These are phyloP conservation scores for Hymenopus coronatus DNA, from an alignment of 2,888 invertebrate genomes.

Conservation along the genomic window DNA sequence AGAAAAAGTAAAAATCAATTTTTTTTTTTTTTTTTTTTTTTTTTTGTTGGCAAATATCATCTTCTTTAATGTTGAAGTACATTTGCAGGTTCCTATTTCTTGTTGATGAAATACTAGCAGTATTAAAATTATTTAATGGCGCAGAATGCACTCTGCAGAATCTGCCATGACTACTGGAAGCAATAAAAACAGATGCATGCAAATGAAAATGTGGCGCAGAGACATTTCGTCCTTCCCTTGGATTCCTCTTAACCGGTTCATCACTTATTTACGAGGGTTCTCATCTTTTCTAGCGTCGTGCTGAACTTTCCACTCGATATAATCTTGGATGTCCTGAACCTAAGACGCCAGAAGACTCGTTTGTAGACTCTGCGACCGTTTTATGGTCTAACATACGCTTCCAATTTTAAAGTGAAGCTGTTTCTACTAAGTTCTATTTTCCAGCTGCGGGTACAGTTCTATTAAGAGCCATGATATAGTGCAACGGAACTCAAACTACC, in stretches of 20 bases:
- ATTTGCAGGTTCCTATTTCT: too few species aligned
- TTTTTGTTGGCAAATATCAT: too few species aligned
- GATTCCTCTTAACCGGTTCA: background rate
- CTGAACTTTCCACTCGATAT: background rate
- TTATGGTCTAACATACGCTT: background rate
- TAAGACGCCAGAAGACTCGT: background rate
- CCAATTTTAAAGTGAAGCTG: background rate
- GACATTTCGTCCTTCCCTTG: too few species aligned
- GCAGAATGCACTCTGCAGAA: background rate
- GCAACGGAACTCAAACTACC: background rate
- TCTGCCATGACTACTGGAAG: background rate
- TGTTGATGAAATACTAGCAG: too few species aligned
- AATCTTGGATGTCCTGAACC: background rate
- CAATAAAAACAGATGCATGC: background rate
- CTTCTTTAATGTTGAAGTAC: too few species aligned
- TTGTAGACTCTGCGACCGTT: too few species aligned
- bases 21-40: too few species aligned
- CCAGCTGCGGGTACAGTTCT: background rate
- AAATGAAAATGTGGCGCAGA: background rate
- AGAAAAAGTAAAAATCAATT: too few species aligned
- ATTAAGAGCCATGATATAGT: background rate
- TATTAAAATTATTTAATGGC: background rate
- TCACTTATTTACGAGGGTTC: background rate
- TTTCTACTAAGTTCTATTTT: background rate
- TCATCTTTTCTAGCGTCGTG: background rate